A percentile compares a stretch with the other conserved stretches of the same genome.
Evolutionary conservation across 2,797 vertebrate genomes (phyloP).

Genomic region (Ptychadena robeensis): DNA sequence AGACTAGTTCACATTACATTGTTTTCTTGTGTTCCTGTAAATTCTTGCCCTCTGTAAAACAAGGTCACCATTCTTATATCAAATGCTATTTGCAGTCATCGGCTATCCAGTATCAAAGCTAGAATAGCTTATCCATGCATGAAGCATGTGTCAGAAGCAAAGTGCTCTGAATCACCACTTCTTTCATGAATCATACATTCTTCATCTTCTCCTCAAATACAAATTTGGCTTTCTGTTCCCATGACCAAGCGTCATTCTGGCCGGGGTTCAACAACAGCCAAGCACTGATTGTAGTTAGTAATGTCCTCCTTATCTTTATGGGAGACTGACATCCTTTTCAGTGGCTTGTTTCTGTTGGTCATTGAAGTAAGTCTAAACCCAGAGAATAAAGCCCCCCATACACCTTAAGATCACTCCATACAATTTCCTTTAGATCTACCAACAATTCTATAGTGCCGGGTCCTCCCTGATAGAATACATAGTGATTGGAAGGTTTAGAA

Average conservation of each 20-base stretch:
- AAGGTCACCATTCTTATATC: not conserved
- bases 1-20: not conserved
- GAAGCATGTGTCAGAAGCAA: not conserved
- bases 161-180: not conserved
- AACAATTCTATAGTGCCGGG: too few relatives aligned
- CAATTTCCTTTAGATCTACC: too few relatives aligned
- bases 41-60: not conserved
- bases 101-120: not conserved
- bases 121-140: not conserved
- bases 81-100: not conserved
- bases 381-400: too few relatives aligned
- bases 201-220: not conserved
- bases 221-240: not conserved
- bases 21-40: not conserved
- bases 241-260: not conserved
- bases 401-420: too few relatives aligned
- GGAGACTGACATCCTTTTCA: too few relatives aligned
- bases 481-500: too few relatives aligned
- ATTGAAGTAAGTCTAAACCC: too few relatives aligned
- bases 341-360: too few relatives aligned
- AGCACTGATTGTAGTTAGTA: not conserved
- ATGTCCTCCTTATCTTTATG: too few relatives aligned
- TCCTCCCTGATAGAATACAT: too few relatives aligned
- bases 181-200: conserved; percentile 2
- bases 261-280: too few relatives aligned